A percentile compares a stretch with the other conserved stretches of the same genome.
Evolutionary conservation across 2,113 vertebrate species (phyloP).

Genomic region (Scomber japonicus): DNA sequence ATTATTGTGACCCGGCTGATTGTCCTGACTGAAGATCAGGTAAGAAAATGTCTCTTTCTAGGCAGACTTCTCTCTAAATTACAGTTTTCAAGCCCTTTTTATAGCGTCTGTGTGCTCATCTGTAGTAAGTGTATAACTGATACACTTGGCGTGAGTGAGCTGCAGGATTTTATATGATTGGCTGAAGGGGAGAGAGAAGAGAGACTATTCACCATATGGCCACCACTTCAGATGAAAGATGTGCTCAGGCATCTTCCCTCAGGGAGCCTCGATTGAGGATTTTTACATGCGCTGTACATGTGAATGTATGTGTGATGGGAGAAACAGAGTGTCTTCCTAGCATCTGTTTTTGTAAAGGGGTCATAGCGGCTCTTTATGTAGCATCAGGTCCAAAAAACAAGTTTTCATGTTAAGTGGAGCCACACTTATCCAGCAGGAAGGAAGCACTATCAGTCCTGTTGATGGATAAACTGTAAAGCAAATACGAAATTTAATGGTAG

Average conservation of each 20-base stretch:
- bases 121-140: conserved; percentile 34
- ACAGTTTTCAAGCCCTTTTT: neutral
- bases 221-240: conserved; percentile 76
- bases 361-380: conserved; percentile 47
- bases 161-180: conserved; percentile 46
- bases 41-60: conserved; percentile 75
- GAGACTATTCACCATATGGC: conserved; percentile 74
- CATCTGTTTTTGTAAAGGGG: conserved; percentile 64
- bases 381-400: conserved; percentile 43
- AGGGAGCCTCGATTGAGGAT: conserved; percentile 56
- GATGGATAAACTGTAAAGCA: conserved; percentile 8
- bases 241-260: conserved; percentile 61
- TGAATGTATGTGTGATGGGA: conserved; percentile 65
- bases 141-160: conserved; percentile 29
- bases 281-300: conserved; percentile 59
- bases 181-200: conserved; percentile 19
- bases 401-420: conserved; percentile 33
- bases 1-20: conserved; percentile 98
- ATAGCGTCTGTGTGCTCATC: conserved; percentile 23
- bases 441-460: neutral
- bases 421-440: conserved; percentile 14
- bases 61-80: neutral
- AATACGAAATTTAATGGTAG: neutral
- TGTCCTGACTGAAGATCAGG: conserved; percentile 99
- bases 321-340: conserved; percentile 63